Percentiles rank a stretch among this genome's conserved stretches.
Conservation (phyloP, 2,797 vertebrate species). For the Oreonectes daqikongensis region DNA sequence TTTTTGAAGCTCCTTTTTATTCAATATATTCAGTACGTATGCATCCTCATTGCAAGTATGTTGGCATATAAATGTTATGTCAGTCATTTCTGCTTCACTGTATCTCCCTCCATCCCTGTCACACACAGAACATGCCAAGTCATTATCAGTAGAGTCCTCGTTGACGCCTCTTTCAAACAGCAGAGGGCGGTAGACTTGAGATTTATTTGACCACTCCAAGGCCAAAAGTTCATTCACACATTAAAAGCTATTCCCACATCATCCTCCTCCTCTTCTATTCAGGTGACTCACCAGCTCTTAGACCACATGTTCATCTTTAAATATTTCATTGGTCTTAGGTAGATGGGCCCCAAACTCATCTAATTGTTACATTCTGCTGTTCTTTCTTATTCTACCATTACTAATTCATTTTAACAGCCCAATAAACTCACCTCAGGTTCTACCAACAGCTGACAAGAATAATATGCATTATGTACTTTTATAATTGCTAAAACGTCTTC, state of each 20-base stretch:
- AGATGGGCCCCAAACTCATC: slow-evolving; percentile 9
- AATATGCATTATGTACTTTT: background rate
- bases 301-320: slow-evolving; percentile 28
- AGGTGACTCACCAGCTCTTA: slow-evolving; percentile 29
- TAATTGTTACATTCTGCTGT: slow-evolving; percentile 7
- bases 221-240: background rate
- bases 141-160: background rate
- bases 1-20: background rate
- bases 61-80: background rate
- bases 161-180: background rate
- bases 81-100: background rate
- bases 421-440: background rate
- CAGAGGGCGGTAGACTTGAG: background rate
- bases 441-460: background rate
- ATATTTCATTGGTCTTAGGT: slow-evolving; percentile 27
- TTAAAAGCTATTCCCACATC: slow-evolving; percentile 12
- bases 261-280: background rate
- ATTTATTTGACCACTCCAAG: background rate
- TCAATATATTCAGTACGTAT: no score
- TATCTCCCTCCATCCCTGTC: background rate
- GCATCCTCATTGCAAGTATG: background rate
- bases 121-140: background rate
- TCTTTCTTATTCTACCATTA: slow-evolving; percentile 12
- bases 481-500: background rate
- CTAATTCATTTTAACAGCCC: slow-evolving; percentile 9